Percentiles rank a stretch among this genome's conserved stretches.
These are phyloP conservation scores for Nudaria mundana DNA, from an alignment of 2,888 invertebrate genomes.

Conservation along the genomic window DNA sequence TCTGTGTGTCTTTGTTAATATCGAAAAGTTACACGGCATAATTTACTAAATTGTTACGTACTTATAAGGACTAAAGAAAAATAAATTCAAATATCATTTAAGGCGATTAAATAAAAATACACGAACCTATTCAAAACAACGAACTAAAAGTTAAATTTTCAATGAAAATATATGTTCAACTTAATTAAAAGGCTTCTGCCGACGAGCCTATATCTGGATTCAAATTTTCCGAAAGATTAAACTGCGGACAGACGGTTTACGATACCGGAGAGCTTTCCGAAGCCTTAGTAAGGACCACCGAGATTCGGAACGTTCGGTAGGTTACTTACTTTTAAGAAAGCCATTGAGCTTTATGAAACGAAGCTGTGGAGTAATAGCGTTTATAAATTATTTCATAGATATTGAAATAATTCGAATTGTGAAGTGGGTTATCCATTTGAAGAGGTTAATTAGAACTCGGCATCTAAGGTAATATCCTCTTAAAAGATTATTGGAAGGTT, in stretches of 20 bases:
- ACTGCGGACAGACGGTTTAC: slow-evolving; percentile 56
- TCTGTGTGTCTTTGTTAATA: no score
- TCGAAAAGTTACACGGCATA: no score
- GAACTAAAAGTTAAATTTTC: slow-evolving; percentile 25
- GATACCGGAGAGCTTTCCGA: slow-evolving; percentile 46
- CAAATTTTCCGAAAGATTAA: slow-evolving; percentile 61
- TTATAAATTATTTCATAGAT: background rate
- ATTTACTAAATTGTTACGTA: no score
- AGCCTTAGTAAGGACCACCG: slow-evolving; percentile 36
- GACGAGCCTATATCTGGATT: slow-evolving; percentile 48
- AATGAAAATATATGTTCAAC: slow-evolving; percentile 34
- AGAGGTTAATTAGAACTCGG: no score
- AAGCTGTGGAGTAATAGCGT: background rate
- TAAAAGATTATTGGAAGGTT: no score
- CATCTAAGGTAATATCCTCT: no score
- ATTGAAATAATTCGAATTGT: background rate
- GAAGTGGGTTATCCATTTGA: background rate
- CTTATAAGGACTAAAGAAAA: no score
- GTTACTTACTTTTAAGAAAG: slow-evolving; percentile 21
- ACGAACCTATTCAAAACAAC: no score
- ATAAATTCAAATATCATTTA: no score
- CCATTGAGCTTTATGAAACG: slow-evolving; percentile 1
- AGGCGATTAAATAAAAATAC: no score
- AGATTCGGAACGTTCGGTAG: slow-evolving; percentile 21
- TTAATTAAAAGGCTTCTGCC: slow-evolving; percentile 46